Percentiles rank a stretch among this genome's conserved stretches.
Evolutionary conservation across 2,797 vertebrate genomes (phyloP).

Genomic region (Nasua narica): DNA sequence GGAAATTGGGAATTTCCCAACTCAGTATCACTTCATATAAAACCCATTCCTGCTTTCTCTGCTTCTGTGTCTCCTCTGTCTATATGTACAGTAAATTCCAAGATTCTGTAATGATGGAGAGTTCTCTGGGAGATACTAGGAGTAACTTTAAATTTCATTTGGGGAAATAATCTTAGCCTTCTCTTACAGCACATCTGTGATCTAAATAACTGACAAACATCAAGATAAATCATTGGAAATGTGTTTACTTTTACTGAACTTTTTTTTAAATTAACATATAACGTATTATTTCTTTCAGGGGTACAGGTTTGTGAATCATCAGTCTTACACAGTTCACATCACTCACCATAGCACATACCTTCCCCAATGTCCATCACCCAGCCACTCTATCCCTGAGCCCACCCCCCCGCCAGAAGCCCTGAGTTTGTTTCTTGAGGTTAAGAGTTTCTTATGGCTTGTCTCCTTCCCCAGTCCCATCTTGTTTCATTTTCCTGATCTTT

Average conservation of each 20-base stretch:
- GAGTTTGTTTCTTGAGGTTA: too few species aligned
- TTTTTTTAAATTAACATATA: neutral
- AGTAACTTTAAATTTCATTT: neutral
- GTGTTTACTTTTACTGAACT: neutral
- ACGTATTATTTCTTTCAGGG: too few species aligned
- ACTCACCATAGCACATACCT: too few species aligned
- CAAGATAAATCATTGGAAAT: neutral
- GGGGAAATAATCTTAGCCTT: neutral
- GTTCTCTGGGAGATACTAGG: neutral
- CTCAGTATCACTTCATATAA: neutral
- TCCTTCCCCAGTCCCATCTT: too few species aligned
- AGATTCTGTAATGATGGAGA: neutral
- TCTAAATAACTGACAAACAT: neutral
- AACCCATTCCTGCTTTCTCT: neutral
- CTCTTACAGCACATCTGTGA: neutral
- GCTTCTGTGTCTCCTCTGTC: neutral
- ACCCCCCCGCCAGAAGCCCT: too few species aligned
- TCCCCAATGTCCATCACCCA: too few species aligned
- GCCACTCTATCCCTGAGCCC: too few species aligned
- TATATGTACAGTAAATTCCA: neutral
- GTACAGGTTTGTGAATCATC: too few species aligned
- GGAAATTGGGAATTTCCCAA: neutral
- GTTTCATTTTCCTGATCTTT: too few species aligned
- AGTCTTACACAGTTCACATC: too few species aligned
- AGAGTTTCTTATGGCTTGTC: too few species aligned